Percentiles rank a stretch among this genome's conserved stretches.
phyloP scores from a whole-genome alignment of 2,113 vertebrate species.

The Cyprinodon variegatus region DNA sequence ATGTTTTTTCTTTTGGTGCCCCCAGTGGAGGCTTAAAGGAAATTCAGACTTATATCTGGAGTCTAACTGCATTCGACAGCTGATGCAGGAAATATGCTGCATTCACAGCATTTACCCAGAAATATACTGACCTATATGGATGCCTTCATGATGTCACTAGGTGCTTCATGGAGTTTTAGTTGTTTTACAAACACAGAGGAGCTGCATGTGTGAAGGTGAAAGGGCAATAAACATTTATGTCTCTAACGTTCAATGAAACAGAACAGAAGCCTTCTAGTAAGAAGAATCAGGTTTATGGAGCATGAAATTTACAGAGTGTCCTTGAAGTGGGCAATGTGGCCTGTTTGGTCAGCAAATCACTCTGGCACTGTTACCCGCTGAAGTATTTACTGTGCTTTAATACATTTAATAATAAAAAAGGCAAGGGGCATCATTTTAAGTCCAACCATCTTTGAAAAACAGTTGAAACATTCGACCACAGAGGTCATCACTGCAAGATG shows the following conservation, averaged over 20 bases:
- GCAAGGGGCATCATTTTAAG: not conserved
- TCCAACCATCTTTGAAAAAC: not conserved
- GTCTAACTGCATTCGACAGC: not conserved
- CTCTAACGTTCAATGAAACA: conserved; percentile 22
- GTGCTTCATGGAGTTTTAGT: conserved; percentile 8
- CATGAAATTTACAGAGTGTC: conserved; percentile 38
- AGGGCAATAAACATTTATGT: conserved; percentile 22
- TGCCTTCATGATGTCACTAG: not conserved
- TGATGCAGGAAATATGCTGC: not conserved
- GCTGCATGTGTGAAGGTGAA: conserved; percentile 13
- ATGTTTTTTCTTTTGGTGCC: no score
- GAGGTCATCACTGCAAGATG: not conserved
- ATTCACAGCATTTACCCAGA: not conserved
- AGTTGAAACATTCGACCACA: no score
- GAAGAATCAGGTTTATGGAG: conserved; percentile 12
- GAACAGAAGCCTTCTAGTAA: conserved; percentile 24
- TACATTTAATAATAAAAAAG: conserved; percentile 34
- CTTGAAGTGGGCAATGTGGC: conserved; percentile 54
- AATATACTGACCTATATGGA: not conserved
- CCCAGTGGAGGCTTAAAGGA: no score
- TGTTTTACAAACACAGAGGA: conserved; percentile 29
- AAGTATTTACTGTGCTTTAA: conserved; percentile 15
- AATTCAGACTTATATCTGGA: no score
- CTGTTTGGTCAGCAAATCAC: conserved; percentile 62
- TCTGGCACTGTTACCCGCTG: conserved; percentile 23